A percentile compares a stretch with the other conserved stretches of the same genome.
phyloP scores from a whole-genome alignment of 2,113 vertebrate species.

The Bos indicus region DNA sequence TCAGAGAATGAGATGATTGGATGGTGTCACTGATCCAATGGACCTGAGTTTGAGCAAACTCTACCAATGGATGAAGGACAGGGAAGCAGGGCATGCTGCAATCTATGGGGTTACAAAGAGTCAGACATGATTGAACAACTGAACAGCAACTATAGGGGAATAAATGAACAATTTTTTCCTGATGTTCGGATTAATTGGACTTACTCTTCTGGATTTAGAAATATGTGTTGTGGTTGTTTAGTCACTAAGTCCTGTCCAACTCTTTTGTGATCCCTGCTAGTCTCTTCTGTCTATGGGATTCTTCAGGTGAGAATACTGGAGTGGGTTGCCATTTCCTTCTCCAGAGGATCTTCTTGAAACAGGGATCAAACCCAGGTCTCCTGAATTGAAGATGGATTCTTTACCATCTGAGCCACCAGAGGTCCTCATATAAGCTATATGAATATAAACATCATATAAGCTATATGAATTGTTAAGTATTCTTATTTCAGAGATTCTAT shows the following conservation, averaged over 20 bases:
- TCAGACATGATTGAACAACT: not conserved
- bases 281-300: not conserved
- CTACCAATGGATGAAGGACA: not conserved
- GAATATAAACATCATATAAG: not conserved
- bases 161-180: not conserved
- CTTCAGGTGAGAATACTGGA: not conserved
- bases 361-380: not conserved
- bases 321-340: not conserved
- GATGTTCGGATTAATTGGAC: not conserved
- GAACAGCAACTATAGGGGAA: not conserved
- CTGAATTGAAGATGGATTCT: not conserved
- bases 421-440: not conserved
- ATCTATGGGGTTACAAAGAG: not conserved
- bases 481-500: not conserved
- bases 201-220: not conserved
- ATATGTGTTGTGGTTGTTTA: not conserved
- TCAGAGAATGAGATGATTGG: not conserved
- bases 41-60: not conserved
- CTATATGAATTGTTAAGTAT: not conserved
- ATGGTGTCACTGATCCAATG: accelerated
- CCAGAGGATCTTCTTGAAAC: not conserved
- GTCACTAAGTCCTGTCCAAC: not conserved
- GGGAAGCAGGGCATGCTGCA: not conserved
- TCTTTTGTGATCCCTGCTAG: not conserved
- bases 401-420: not conserved